Evolutionary conservation across 2,113 vertebrate genomes (phyloP), one percentile per base, ranked within the genome.

Genomic region (Nesogale talazaci): DNA sequence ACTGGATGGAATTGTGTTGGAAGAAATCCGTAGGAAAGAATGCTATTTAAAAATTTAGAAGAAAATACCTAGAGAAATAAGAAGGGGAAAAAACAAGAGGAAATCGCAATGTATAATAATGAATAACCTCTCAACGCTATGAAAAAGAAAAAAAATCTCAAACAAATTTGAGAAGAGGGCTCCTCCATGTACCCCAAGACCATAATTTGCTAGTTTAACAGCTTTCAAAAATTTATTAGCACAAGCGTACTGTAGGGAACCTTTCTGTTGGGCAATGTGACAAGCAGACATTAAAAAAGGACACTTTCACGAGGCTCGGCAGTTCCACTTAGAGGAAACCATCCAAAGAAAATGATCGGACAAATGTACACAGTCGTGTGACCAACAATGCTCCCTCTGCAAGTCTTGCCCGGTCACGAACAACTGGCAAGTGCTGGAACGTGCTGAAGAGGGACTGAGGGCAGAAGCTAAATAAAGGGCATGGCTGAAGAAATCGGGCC

Each of bases 111-210:
- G 52, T 10, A 76, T 17, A 95, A 78, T 83, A 90, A 92, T 22
- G 25, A 90, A 85, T 89, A 83, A 27, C 42, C n/a, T 86, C 31
- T 86, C 27, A 52, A 65, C 77, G 81, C 0, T 23, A 88, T 56
- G 22, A 42, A 94, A 75, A 88, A 61, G 22, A 31, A 86, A 90
- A 92, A 94, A 86, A 59, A 61, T 88, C 22, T 61, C 87, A 74
- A 86, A 87, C 82, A 63, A 75, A 70, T 84, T 57, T 52, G 36
- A 29, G 57, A 25, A 42, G 52, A 76, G 75, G 57, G 9, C 76
- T 12, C 10, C 57, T 92, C 65, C 36, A 79, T 46, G 11, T 27
- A 6, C 4, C 15, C 4, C 40, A 94, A 81, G 5, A 65, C 86
- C 88, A 0, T 31, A 83, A 83, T 77, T 77, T 91, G 81, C 16